Evolutionary conservation across 1,140 invertebrate genomes (phyloP), one percentile per base, ranked within the genome.

Genomic region (Bombus picipes): DNA sequence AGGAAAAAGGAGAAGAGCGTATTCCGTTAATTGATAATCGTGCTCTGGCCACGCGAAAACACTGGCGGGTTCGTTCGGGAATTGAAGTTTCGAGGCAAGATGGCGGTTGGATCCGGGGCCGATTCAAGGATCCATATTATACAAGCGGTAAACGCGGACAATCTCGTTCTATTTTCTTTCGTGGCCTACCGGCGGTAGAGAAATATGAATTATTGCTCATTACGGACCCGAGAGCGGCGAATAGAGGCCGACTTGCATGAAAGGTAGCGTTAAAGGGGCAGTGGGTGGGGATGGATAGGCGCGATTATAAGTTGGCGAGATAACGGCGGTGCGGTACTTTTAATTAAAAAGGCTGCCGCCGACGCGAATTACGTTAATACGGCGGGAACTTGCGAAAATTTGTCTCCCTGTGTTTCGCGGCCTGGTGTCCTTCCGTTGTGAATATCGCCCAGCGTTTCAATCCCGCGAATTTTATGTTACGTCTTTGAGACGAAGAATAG

Each of bases 221-320:
- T 91, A 92, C 90, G 83, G 92, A 89, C 71, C 83, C 80, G 82
- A n/a, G 62, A 72, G 65, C 74, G 70, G 86, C 81, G 85, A 89
- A 92, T 91, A 91, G 92, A 92, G 84, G 90, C 75, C 86, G 81
- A 90, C 84, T 90, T 86, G 57, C 88, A 39, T 73, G n/a, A 32
- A 22, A 73, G 39, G 71, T n/a, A 18, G 71, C 28, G 66, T 18
- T 22, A 25, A n/a, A n/a, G 72, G 79, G 83, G 85, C 53, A 6
- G n/a, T 15, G 75, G 37, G 47, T 68, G 47, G 13, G 78, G 75
- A 83, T 65, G 82, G 81, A 89, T 87, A 86, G 87, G 83, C 77
- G 82, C 91, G 86, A 93, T 94, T 94, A 93, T 94, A 94, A 94
- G 94, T 94, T 92, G 87, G 88, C 86, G 91, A 92, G 92, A 94